phyloP scores from a whole-genome alignment of 2,113 vertebrate species.

The Arothron firmamentum region DNA sequence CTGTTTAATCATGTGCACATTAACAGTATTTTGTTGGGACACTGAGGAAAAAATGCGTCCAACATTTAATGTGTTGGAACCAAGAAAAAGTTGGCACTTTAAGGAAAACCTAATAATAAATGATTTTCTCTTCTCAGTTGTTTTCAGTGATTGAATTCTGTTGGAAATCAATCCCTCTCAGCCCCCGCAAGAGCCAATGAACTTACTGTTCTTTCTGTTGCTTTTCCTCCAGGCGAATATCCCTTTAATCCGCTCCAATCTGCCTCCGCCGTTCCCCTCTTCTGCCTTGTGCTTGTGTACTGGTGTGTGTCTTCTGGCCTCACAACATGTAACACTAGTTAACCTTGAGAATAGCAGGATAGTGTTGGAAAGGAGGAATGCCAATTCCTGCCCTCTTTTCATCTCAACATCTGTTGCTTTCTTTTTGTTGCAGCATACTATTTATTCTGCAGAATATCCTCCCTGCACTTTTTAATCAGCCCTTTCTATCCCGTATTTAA shows the following conservation, averaged over 20 bases:
- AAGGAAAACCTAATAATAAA: neutral
- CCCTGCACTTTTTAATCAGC: neutral
- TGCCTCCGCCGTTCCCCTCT: slow-evolving; percentile 3
- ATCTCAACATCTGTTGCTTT: neutral
- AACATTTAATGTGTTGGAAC: neutral
- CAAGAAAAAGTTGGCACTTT: neutral
- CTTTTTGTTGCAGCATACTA: too few relatives aligned
- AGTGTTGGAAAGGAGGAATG: slow-evolving; percentile 2
- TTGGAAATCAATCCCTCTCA: neutral
- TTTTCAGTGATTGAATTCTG: neutral
- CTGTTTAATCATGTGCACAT: too few relatives aligned
- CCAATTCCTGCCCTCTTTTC: slow-evolving; percentile 12
- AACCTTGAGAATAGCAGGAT: slow-evolving; percentile 2
- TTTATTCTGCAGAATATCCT: neutral
- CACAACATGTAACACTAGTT: slow-evolving; percentile 7
- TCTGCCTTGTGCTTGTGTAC: neutral
- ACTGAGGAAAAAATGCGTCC: too few relatives aligned
- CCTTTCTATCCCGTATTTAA: slow-evolving; percentile 1
- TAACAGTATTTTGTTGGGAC: too few relatives aligned
- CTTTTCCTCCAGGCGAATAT: slow-evolving; percentile 2
- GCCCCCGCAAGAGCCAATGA: neutral
- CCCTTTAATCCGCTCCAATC: neutral
- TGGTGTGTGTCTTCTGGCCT: slow-evolving; percentile 14
- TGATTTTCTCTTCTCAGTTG: too few relatives aligned
- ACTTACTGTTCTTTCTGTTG: neutral